Evolutionary conservation across 2,797 vertebrate genomes (phyloP), one percentile per base, ranked within the genome.

Genomic region (Epinephelus awoara): DNA sequence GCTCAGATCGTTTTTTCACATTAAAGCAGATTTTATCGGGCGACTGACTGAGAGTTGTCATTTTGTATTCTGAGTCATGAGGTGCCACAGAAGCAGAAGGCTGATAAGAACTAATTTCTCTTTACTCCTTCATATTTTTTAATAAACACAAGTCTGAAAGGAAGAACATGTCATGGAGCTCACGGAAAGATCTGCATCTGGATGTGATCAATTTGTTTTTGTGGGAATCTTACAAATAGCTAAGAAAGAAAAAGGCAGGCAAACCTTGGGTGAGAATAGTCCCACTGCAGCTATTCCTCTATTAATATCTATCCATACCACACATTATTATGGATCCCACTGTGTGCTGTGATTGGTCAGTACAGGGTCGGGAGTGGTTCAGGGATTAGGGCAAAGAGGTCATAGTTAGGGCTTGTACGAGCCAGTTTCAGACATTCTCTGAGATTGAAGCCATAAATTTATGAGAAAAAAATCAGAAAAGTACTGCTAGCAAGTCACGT

Each of bases 51-150:
- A 64, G 34, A 68, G 75, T 21, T 68, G 10, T 27, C 40, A 29
- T 72, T 78, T 63, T 38, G 17, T 40, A 27, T 56, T 74, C 19
- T 71, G 61, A 79, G 73, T 81, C 71, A 79, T 56, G 3, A 19
- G 4, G 13, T 46, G 59, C 34, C 80, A 42, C 65, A 50, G 21
- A 5, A 54, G 38, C 38, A 77, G 59, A 83, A 82, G 81, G 71
- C 51, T 10, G 44, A 86, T 62, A 21, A 61, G 13, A 27, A 17
- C 5, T 65, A 5, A 64, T 38, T 52, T 62, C 29, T 76, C 21
- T 1, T 18, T 23, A 65, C 56, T 58, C 19, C 82, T 56, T 70
- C 55, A 59, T 76, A 8, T 18, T 44, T 34, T 34, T 40, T 63
- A 66, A 72, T 73, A 64, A 51, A 66, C 27, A 49, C n/a, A 2